Evolutionary conservation across 2,888 invertebrate genomes (phyloP).

Genomic region (Fissipunctia ypsillon): DNA sequence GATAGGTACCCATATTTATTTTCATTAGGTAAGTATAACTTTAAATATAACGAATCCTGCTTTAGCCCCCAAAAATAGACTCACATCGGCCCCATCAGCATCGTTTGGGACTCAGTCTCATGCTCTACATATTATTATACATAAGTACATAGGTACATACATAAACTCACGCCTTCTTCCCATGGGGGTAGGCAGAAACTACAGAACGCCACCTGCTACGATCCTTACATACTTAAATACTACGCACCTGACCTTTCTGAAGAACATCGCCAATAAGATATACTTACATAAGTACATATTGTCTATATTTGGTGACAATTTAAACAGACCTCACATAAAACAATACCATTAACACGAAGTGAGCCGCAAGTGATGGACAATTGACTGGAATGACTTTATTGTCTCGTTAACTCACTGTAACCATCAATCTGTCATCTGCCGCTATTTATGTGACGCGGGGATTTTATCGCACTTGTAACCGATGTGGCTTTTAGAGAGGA

Average conservation of each 20-base stretch:
- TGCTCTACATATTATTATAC: not conserved
- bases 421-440: constrained; percentile 42
- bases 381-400: constrained; percentile 39
- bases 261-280: too few relatives aligned
- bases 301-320: constrained; percentile 9
- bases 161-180: too few relatives aligned
- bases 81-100: not conserved
- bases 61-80: not conserved
- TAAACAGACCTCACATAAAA: constrained; percentile 1
- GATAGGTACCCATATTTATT: not conserved
- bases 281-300: too few relatives aligned
- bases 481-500: constrained; percentile 1
- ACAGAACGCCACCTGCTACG: too few relatives aligned
- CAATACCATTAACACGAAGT: not conserved
- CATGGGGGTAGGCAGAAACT: too few relatives aligned
- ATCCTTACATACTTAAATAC: too few relatives aligned
- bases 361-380: constrained; percentile 24
- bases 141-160: too few relatives aligned
- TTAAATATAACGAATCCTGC: not conserved
- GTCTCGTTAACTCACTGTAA: constrained; percentile 12
- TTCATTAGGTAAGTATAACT: not conserved
- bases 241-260: too few relatives aligned
- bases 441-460: constrained; percentile 1
- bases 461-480: constrained; percentile 29
- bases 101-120: not conserved